Base-by-base conservation (phyloP, 2,797 vertebrate genomes). In the Cheirogaleus major region DNA sequence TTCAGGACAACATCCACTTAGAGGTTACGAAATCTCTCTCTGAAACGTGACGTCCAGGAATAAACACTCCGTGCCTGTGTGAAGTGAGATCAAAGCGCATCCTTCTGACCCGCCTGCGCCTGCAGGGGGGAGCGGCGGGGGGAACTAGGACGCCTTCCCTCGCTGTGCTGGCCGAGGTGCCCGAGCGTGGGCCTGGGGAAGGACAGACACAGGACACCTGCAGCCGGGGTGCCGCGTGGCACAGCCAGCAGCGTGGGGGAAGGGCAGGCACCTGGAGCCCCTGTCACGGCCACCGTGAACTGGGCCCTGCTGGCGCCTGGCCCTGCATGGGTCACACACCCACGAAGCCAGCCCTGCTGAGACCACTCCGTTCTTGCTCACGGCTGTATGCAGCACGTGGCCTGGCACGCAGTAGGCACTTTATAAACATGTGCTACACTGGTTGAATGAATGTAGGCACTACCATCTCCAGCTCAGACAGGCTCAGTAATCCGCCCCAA, bases 271-370 rank as follows among this genome's bases (percentile, higher is more conserved):
- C 25, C 14, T 7, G 7, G 3, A 1, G 22, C 32, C 32, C 48
- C 1, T 3, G 25, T 6, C 10, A 27, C 0, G 0, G 79, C 79
- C 65, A 4, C 25, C 0, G 5, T 0, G 43, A n/a, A 1, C 52
- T 0, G 15, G 20, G 10, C 25, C 32, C 15, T 7, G 67, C 18
- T 9, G 70, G 38, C 0, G 5, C 20, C 73, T n/a, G 1, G 70
- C 45, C 38, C 57, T 4, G 1, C 0, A 5, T 10, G 0, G 20
- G 3, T 57, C 13, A 13, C 18, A 1, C 0, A 0, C 59, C 38
- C 0, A 0, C 1, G 17, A 38, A 43, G 30, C 41, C 0, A 1
- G 57, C 57, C 59, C 12, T 13, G 52, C 78, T 2, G 7, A 15
- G 75, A 32, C 20, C 27, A 5, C 18, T 10, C 10, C 0, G 1